phyloP scores from a whole-genome alignment of 2,888 invertebrate genomes.

The Zygothrica quintamaculata region DNA sequence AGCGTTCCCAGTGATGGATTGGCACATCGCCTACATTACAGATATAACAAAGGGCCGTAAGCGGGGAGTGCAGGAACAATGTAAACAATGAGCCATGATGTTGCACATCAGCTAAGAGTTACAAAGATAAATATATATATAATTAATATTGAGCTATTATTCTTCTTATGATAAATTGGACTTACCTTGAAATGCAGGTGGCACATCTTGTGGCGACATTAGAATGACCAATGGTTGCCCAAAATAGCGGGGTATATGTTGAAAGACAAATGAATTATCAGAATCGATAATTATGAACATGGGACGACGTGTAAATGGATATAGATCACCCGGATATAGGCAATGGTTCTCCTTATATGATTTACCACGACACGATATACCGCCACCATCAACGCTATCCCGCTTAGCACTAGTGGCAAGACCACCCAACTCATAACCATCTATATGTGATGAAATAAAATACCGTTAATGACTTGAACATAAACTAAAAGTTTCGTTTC shows the following conservation, averaged over 20 bases:
- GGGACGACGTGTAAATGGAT: constrained; percentile 96
- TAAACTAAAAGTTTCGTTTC: not conserved
- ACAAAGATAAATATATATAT: not conserved
- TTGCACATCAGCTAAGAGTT: constrained; percentile 88
- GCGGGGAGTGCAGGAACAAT: constrained; percentile 96
- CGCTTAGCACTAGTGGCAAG: constrained; percentile 94
- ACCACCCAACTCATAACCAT: constrained; percentile 96
- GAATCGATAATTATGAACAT: constrained; percentile 97
- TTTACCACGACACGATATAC: constrained; percentile 84
- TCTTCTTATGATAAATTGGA: too few relatives aligned
- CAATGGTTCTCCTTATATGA: constrained; percentile 89
- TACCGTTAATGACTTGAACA: not conserved
- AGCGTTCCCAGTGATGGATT: constrained; percentile 95
- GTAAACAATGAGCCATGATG: constrained; percentile 97
- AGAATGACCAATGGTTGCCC: constrained; percentile 96
- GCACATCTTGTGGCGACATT: constrained; percentile 96
- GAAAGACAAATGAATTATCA: constrained; percentile 96
- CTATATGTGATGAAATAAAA: constrained; percentile 84
- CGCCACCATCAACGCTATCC: constrained; percentile 86
- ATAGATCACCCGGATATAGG: constrained; percentile 96
- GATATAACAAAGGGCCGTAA: constrained; percentile 95
- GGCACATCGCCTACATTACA: constrained; percentile 94
- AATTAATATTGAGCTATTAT: too few relatives aligned
- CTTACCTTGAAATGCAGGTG: constrained; percentile 92
- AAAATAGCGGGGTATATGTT: constrained; percentile 95